Percentiles rank a stretch among this genome's conserved stretches.
Evolutionary conservation across 2,797 vertebrate genomes (phyloP).

Genomic region (Mycteria americana): DNA sequence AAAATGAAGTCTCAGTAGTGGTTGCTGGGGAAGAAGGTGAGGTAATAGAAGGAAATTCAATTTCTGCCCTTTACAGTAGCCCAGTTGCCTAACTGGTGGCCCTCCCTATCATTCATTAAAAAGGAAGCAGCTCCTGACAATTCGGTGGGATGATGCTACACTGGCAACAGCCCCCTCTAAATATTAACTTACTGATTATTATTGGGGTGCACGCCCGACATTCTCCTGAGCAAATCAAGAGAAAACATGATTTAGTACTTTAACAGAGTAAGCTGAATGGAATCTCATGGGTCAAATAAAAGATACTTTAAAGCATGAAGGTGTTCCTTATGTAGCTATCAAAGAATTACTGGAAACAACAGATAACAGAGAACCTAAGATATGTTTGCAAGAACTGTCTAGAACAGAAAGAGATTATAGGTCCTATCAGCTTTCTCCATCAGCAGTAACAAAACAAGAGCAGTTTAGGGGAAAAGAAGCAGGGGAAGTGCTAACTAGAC

Average conservation of each 20-base stretch:
- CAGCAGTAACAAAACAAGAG: background rate
- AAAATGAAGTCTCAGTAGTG: background rate
- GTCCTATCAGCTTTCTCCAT: background rate
- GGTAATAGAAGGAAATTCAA: background rate
- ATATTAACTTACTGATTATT: background rate
- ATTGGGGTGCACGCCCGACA: background rate
- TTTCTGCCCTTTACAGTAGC: background rate
- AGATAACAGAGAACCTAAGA: background rate
- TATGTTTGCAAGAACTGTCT: background rate
- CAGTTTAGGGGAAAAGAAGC: background rate
- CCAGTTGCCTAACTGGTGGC: background rate
- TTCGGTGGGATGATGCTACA: background rate
- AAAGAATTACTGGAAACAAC: background rate
- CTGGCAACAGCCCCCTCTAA: background rate
- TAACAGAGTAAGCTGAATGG: background rate
- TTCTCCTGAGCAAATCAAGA: background rate
- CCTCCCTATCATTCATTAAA: background rate
- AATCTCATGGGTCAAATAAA: background rate
- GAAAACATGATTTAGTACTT: background rate
- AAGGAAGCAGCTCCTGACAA: background rate
- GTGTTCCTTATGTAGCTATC: background rate
- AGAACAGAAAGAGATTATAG: background rate
- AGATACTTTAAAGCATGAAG: background rate
- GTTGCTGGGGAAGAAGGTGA: background rate
- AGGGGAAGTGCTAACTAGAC: background rate